Conservation (phyloP, 2,888 invertebrate species). For the Boloria selene region DNA sequence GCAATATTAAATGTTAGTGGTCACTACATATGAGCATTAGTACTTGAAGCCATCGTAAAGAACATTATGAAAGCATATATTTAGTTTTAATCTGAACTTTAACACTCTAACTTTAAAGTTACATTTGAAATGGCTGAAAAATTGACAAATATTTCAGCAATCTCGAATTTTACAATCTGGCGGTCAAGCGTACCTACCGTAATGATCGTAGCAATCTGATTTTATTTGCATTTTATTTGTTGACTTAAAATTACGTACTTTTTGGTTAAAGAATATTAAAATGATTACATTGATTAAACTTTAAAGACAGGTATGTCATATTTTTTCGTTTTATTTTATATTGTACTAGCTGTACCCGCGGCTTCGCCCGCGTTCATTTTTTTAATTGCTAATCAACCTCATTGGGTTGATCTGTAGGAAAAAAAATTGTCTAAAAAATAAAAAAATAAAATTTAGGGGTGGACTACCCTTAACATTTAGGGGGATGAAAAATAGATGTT, state of each 20-base stretch:
- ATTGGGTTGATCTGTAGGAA: too few relatives aligned
- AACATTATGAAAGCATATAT: neutral
- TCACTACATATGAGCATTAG: constrained; percentile 5
- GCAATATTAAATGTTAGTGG: constrained; percentile 16
- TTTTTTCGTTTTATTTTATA: neutral
- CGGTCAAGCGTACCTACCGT: constrained; percentile 19
- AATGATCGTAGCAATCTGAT: constrained; percentile 16
- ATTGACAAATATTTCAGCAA: constrained; percentile 15
- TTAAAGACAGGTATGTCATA: too few relatives aligned
- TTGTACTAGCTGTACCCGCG: too few relatives aligned
- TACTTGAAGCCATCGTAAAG: neutral
- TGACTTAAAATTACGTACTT: constrained; percentile 10
- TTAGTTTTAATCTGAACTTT: neutral
- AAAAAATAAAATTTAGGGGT: too few relatives aligned
- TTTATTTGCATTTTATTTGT: constrained; percentile 16
- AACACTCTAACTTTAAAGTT: fast-evolving
- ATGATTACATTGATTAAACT: too few relatives aligned
- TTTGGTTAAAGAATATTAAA: neutral
- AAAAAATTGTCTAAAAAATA: too few relatives aligned
- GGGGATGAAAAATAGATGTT: too few relatives aligned
- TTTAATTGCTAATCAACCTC: too few relatives aligned
- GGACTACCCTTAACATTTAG: too few relatives aligned
- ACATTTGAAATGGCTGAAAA: neutral
- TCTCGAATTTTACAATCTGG: constrained; percentile 22
- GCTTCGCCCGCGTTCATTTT: too few relatives aligned